Base-by-base conservation (phyloP, 1,140 invertebrate species). In the Fopius arisanus region DNA sequence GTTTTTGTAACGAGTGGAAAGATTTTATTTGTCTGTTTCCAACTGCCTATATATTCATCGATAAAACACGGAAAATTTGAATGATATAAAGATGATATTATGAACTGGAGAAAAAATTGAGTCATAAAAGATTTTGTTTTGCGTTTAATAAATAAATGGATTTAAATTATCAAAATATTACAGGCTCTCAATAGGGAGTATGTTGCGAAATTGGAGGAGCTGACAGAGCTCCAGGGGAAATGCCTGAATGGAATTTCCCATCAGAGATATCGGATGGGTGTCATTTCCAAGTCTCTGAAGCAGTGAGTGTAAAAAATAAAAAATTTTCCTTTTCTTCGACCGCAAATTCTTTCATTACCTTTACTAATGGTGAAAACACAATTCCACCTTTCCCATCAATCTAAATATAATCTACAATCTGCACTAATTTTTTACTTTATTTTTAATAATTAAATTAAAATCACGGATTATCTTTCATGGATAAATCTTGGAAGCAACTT, bases 231-330 rank as follows among this genome's bases (percentile, higher is more conserved):
- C 14, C 96, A 98, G 87, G 92, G 93, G 83, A 94, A 96, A 92
- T 97, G 96, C 88, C 88, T 95, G 54, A 94, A 95, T 84, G 94
- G 95, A 81, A 92, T 98, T 75, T 91, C 91, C 74, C 96, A 98
- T 89, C 96, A 98, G 84, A 91, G 92, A 74, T 98, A 98, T 89
- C 91, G 96, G 62, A 92, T 98, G 87, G 91, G 91, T 75, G 90
- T 95, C 80, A 96, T 98, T 79, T 89, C 88, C 43, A 92, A 92
- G 81, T 92, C 93, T 23, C 81, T 98, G 23, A 94, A 94, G 90
- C 92, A 92, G 96, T 96, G 89, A 90, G 91, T 85, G 31, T 62
- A 29, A 3, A 28, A n/a, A n/a, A n/a, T n/a, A n/a, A n/a, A n/a
- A n/a, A n/a, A n/a, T n/a, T n/a, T n/a, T n/a, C n/a, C n/a, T n/a